Conservation (phyloP, 2,888 invertebrate genomes). For the Megaustenia siamemsis region DNA sequence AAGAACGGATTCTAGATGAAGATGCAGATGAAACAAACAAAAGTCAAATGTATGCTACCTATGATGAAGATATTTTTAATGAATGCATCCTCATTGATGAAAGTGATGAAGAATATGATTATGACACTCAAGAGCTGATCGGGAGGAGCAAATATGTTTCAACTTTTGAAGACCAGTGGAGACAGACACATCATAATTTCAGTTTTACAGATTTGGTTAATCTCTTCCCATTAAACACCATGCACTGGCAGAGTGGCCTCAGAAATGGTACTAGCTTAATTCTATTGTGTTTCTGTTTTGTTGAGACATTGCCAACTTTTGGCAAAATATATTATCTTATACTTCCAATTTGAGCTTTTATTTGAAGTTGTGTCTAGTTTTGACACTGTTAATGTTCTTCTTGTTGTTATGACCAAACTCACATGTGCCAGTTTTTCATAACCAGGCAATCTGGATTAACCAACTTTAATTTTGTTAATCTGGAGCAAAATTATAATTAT, state of each 20-base stretch:
- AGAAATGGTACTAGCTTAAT: neutral
- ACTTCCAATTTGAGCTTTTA: no score
- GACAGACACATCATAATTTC: neutral
- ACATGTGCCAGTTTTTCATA: no score
- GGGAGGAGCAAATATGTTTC: neutral
- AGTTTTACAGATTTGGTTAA: constrained; percentile 15
- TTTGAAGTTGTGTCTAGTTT: no score
- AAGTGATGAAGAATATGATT: constrained; percentile 1
- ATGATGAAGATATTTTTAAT: neutral
- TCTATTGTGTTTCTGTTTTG: neutral
- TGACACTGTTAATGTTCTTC: no score
- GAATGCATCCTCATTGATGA: constrained; percentile 23
- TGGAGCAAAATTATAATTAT: no score
- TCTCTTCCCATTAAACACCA: constrained; percentile 5
- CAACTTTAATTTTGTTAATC: no score
- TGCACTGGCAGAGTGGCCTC: neutral
- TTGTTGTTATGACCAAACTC: no score
- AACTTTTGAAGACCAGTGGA: neutral
- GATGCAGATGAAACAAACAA: neutral
- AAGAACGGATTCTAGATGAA: neutral
- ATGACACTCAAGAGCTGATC: neutral
- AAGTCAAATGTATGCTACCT: neutral
- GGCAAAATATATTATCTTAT: no score
- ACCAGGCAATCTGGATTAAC: no score
- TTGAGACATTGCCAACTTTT: no score